These are phyloP conservation scores for Cyanoramphus novaezelandiae DNA, from an alignment of 2,113 vertebrate genomes.

Conservation along the genomic window DNA sequence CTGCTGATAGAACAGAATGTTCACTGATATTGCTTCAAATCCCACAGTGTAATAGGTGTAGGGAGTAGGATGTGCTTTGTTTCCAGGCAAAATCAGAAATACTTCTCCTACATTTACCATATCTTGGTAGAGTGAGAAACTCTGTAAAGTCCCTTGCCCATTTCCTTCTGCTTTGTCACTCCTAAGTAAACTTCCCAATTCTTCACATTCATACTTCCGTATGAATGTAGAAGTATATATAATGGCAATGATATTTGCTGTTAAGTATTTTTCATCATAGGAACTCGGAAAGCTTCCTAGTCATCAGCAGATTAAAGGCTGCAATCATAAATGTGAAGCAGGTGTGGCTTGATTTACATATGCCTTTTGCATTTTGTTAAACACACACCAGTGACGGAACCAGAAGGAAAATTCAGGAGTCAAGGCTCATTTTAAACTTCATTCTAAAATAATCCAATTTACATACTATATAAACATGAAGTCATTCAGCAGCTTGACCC, in stretches of 20 bases:
- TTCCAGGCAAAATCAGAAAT: constrained; percentile 34
- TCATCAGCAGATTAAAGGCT: constrained; percentile 27
- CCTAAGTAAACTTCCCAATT: constrained; percentile 51
- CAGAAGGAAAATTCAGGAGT: not conserved
- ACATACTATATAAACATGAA: not conserved
- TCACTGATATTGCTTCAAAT: not conserved
- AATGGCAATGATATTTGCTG: not conserved
- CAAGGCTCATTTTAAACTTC: not conserved
- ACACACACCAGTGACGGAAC: not conserved
- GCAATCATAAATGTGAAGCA: not conserved
- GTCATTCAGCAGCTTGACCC: not conserved
- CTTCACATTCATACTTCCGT: not conserved
- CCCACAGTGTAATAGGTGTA: not conserved
- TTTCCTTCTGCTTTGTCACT: constrained; percentile 64
- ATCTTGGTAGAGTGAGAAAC: not conserved
- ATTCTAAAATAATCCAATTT: not conserved
- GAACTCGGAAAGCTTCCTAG: not conserved
- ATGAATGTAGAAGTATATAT: not conserved
- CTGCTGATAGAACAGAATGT: not conserved
- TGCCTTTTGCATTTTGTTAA: not conserved
- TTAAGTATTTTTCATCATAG: not conserved
- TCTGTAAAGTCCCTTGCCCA: constrained; percentile 53
- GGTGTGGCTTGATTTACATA: constrained; percentile 19
- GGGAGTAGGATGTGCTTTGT: not conserved
- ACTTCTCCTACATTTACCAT: not conserved